A percentile compares a stretch with the other conserved stretches of the same genome.
Conservation (phyloP, 1,140 invertebrate species). For the Spodoptera frugiperda region DNA sequence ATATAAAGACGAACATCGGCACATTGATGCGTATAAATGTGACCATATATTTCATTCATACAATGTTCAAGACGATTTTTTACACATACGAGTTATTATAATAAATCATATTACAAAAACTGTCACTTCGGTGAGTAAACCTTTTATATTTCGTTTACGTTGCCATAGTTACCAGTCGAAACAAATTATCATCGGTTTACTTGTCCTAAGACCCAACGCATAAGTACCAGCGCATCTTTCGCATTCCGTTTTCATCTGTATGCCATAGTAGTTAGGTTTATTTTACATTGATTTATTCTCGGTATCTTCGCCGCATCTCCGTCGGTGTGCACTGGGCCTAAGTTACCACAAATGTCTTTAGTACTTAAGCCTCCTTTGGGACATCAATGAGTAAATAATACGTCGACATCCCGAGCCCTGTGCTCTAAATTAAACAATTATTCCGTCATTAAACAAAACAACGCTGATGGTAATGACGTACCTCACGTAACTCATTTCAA, state of each 20-base stretch:
- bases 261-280: too few relatives aligned
- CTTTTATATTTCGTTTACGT: not conserved
- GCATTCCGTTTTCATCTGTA: too few relatives aligned
- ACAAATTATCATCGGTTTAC: constrained; percentile 14
- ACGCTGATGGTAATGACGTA: constrained; percentile 9
- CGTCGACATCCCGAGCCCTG: not conserved
- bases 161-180: not conserved
- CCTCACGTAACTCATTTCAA: constrained; percentile 12
- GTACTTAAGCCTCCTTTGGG: not conserved
- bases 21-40: too few relatives aligned
- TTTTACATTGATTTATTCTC: too few relatives aligned
- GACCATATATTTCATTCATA: too few relatives aligned
- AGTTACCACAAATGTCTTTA: constrained; percentile 22
- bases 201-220: constrained; percentile 8
- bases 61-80: too few relatives aligned
- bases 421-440: constrained; percentile 36
- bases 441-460: constrained; percentile 29
- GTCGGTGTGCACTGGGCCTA: too few relatives aligned
- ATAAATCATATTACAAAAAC: not conserved
- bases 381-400: constrained; percentile 22
- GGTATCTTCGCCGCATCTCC: too few relatives aligned
- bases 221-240: too few relatives aligned
- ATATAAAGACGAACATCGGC: too few relatives aligned
- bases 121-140: not conserved
- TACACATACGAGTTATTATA: too few relatives aligned